Base-by-base conservation (phyloP, 2,113 vertebrate species). In the Sebastes fasciatus region DNA sequence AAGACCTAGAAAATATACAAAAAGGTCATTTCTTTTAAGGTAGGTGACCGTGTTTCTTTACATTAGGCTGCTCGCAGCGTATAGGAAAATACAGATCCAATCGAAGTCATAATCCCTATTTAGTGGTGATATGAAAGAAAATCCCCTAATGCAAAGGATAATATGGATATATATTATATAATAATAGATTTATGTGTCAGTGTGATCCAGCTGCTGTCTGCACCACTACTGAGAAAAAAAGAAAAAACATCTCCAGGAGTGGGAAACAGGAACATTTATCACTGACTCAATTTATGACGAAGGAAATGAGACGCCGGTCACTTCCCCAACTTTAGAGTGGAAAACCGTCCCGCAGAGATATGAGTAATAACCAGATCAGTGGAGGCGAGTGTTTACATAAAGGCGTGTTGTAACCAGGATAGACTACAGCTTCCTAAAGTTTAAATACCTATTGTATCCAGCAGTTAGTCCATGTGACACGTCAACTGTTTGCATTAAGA, bases 271-370 rank as follows among this genome's bases (percentile, higher is more conserved):
- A 80, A 80, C 65, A 72, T 78, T 75, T 55, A 51, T 82, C 61
- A 85, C 64, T 63, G 79, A 82, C 26, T 87, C 74, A 84, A 73
- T 48, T 55, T 49, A 12, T 72, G 64, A 71, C n/a, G 65, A 73
- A 79, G 80, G 77, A 86, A 83, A 80, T 79, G 69, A 88, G 66
- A 43, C 43, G 16, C 42, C 19, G 2, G 58, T n/a, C 63, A 91
- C 85, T 94, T 92, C 87, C 92, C 86, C 55, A 87, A 62, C 74
- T 55, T 77, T 16, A 55, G 0, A 43, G 81, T 46, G 66, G 72
- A 73, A 70, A 77, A 14, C 23, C 5, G 2, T 23, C 73, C 49
- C 75, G 51, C 54, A 45, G 66, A 43, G 62, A 54, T 26, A 84
- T 92, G 85, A 91, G 75, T 84, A 82, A 86, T 66, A 55, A 72